Conservation (phyloP, 2,888 invertebrate genomes). For the Dilophus febrilis region DNA sequence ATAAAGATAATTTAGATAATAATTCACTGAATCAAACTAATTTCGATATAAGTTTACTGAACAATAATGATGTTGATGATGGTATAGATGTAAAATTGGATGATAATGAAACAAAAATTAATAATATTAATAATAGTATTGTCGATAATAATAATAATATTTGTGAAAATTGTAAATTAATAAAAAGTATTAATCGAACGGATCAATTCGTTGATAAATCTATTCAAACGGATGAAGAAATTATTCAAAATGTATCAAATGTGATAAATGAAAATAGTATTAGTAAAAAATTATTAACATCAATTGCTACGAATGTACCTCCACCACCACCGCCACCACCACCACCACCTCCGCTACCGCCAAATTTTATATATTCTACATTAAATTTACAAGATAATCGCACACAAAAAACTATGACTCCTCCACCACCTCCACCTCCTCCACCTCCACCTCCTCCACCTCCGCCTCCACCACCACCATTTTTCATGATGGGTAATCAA, state of each 20-base stretch:
- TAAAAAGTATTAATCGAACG: neutral
- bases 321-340: slow-evolving; percentile 26
- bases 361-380: slow-evolving; percentile 17
- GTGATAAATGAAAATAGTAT: no score
- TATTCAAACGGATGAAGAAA: neutral
- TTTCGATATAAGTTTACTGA: no score
- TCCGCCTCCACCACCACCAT: slow-evolving; percentile 30
- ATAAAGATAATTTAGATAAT: no score
- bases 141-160: neutral
- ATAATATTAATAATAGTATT: neutral
- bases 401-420: no score
- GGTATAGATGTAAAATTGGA: no score
- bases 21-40: no score
- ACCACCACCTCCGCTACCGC: slow-evolving; percentile 29
- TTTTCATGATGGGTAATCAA: slow-evolving; percentile 18
- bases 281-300: slow-evolving; percentile 21
- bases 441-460: slow-evolving; percentile 16
- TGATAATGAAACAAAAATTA: no score
- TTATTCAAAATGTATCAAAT: neutral
- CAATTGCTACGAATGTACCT: slow-evolving; percentile 22
- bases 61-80: no score
- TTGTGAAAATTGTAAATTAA: neutral
- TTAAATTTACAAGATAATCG: slow-evolving; percentile 8
- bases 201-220: neutral
- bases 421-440: neutral